Percentiles rank a stretch among this genome's conserved stretches.
Conservation (phyloP, 1,140 invertebrate species). For the Battus philenor region DNA sequence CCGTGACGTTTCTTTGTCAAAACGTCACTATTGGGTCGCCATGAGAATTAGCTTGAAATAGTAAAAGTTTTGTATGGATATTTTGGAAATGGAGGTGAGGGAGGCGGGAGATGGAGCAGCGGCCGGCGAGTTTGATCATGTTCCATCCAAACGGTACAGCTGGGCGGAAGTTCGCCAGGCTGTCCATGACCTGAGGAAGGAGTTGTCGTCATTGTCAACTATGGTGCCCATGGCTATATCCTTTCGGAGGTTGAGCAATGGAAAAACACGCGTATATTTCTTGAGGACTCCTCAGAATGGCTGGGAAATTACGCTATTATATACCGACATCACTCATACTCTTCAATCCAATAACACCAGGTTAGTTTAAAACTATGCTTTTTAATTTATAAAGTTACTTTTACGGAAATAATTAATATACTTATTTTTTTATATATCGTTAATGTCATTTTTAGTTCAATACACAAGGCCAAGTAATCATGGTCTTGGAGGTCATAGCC, state of each 20-base stretch:
- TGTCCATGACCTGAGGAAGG: constrained; percentile 88
- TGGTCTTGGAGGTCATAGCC: too few relatives aligned
- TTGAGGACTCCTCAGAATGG: constrained; percentile 88
- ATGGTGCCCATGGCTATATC: constrained; percentile 87
- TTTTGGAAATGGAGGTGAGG: constrained; percentile 60
- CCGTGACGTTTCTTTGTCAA: constrained; percentile 29
- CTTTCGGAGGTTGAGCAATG: constrained; percentile 86
- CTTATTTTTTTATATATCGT: not conserved
- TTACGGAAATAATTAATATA: not conserved
- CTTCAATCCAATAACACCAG: constrained; percentile 45
- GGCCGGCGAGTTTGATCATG: constrained; percentile 44
- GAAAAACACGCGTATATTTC: constrained; percentile 91
- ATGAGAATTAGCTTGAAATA: constrained; percentile 38
- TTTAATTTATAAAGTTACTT: not conserved
- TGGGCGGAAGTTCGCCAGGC: constrained; percentile 89
- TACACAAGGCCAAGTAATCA: too few relatives aligned
- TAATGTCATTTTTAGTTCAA: too few relatives aligned
- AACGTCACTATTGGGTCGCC: constrained; percentile 29
- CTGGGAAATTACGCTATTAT: constrained; percentile 92
- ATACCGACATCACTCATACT: constrained; percentile 83
- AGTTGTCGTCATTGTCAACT: constrained; percentile 84
- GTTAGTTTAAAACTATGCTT: constrained; percentile 21
- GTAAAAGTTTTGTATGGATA: constrained; percentile 49
- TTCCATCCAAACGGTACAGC: constrained; percentile 69
- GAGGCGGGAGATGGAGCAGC: constrained; percentile 63